These are phyloP conservation scores for Muscidifurax raptorellus DNA, from an alignment of 1,140 invertebrate species.

Conservation along the genomic window DNA sequence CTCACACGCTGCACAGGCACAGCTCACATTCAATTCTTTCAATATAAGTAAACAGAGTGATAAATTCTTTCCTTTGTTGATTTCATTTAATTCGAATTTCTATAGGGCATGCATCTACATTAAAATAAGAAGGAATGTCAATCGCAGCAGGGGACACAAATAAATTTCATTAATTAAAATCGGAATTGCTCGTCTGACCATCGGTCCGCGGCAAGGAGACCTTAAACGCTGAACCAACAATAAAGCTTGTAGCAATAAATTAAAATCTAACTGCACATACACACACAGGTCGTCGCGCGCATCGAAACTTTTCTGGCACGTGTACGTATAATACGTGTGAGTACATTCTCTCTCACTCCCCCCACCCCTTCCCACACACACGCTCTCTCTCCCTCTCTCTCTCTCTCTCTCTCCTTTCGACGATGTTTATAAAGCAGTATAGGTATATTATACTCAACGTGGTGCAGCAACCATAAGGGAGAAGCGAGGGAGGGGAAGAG, in stretches of 20 bases:
- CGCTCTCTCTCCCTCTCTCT: too few species aligned
- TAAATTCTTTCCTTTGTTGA: too few species aligned
- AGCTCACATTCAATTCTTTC: too few species aligned
- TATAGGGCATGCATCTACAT: too few species aligned
- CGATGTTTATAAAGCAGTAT: too few species aligned
- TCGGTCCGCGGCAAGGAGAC: background rate
- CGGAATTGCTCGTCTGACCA: background rate
- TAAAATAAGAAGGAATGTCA: background rate
- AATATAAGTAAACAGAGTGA: too few species aligned
- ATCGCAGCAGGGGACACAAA: background rate
- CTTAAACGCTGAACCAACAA: conserved; percentile 1
- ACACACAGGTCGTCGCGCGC: background rate
- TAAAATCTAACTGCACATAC: conserved; percentile 24
- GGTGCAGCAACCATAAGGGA: background rate
- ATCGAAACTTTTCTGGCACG: background rate
- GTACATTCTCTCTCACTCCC: too few species aligned
- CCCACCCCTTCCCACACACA: too few species aligned
- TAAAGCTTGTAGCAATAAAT: conserved; percentile 8
- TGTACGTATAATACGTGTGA: too few species aligned
- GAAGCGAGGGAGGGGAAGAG: conserved; percentile 10
- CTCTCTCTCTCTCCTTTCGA: too few species aligned
- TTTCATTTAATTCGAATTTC: too few species aligned
- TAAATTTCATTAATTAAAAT: conserved; percentile 10
- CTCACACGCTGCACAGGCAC: too few species aligned
- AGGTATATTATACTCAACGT: background rate